Evolutionary conservation across 1,140 invertebrate genomes (phyloP).

Genomic region (Eumeta japonica): DNA sequence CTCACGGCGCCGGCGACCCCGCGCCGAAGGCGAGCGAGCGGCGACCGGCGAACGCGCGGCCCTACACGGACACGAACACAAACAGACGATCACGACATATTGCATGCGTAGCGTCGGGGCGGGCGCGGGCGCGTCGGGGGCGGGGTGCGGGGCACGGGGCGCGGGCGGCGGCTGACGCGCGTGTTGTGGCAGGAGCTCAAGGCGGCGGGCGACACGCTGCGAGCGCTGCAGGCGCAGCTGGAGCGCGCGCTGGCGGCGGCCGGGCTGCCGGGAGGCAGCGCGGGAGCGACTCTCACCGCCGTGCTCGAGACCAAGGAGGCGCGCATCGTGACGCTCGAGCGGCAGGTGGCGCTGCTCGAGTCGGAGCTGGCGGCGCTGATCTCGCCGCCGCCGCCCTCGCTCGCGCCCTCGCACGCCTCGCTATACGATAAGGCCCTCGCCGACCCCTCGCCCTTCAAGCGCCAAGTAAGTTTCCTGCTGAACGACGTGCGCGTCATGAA

Average conservation of each 20-base stretch:
- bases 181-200: slow-evolving; percentile 70
- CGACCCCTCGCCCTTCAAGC: slow-evolving; percentile 62
- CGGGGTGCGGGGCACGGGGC: slow-evolving; percentile 33
- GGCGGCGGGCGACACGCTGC: slow-evolving; percentile 76
- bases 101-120: slow-evolving; percentile 44
- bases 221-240: slow-evolving; percentile 74
- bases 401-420: slow-evolving; percentile 57
- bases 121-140: slow-evolving; percentile 25
- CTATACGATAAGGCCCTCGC: slow-evolving; percentile 63
- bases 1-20: too few relatives aligned
- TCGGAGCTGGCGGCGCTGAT: slow-evolving; percentile 66
- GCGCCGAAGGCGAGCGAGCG: too few relatives aligned
- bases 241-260: slow-evolving; percentile 70
- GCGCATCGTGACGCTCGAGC: slow-evolving; percentile 80
- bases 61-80: slow-evolving; percentile 46
- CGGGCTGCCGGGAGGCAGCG: slow-evolving; percentile 61
- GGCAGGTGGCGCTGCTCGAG: slow-evolving; percentile 74
- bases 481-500: slow-evolving; percentile 73
- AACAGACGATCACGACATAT: slow-evolving; percentile 43
- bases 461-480: slow-evolving; percentile 80
- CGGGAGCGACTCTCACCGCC: slow-evolving; percentile 71
- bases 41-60: too few relatives aligned
- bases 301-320: slow-evolving; percentile 83
- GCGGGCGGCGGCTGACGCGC: slow-evolving; percentile 35
- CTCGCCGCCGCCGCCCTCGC: slow-evolving; percentile 55